A percentile compares a stretch with the other conserved stretches of the same genome.
These are phyloP conservation scores for Drosophila nr. fundita DNA, from an alignment of 2,888 invertebrate genomes.

Conservation along the genomic window DNA sequence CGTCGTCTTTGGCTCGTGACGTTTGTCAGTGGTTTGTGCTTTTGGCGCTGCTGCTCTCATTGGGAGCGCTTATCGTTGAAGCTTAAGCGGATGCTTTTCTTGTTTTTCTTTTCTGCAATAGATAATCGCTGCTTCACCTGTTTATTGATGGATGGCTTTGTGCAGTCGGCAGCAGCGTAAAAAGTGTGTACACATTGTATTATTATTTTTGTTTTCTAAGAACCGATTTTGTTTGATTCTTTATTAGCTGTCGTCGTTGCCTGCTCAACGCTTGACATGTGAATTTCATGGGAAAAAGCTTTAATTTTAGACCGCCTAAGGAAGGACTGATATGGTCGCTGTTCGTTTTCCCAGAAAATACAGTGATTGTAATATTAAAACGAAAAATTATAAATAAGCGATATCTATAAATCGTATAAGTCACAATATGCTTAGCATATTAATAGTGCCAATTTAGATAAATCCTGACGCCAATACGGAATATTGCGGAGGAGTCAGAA, in stretches of 20 bases:
- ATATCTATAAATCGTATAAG: neutral
- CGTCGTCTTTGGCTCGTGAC: slow-evolving; percentile 14
- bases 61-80: neutral
- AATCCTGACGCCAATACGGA: neutral
- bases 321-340: slow-evolving; percentile 13
- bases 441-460: neutral
- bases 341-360: slow-evolving; percentile 35
- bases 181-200: neutral
- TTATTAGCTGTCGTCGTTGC: slow-evolving; percentile 1
- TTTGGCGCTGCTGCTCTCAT: neutral
- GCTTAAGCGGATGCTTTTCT: slow-evolving; percentile 1
- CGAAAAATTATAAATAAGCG: neutral
- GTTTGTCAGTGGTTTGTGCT: slow-evolving; percentile 21
- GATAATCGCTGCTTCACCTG: slow-evolving; percentile 14
- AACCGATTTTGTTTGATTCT: slow-evolving; percentile 28
- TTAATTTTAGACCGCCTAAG: slow-evolving; percentile 26
- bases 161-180: neutral
- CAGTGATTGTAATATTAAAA: slow-evolving; percentile 25
- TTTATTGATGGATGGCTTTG: neutral
- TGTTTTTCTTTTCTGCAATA: neutral
- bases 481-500: slow-evolving; percentile 9
- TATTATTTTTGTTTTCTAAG: slow-evolving; percentile 26
- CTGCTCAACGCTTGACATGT: slow-evolving; percentile 28
- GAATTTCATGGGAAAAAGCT: slow-evolving; percentile 43
- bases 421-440: neutral